Base-by-base conservation (phyloP, 1,140 invertebrate genomes). In the Yoshiicerus persimilis region DNA sequence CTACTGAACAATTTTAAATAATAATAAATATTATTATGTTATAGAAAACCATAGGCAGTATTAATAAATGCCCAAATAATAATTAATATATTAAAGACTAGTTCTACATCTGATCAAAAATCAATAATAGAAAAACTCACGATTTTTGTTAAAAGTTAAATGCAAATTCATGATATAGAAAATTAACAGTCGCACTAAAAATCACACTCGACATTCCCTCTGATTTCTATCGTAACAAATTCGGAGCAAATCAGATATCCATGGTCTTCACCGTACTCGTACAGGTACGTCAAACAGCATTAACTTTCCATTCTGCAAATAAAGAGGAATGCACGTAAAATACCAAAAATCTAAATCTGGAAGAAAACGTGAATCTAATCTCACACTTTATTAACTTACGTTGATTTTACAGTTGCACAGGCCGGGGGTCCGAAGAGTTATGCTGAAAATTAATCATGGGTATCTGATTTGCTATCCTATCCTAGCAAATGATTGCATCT, bases 391-490 rank as follows among this genome's bases (percentile, higher is more conserved):
- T n/a, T 64, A 88, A 32, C 47, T 66, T 34, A 70, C 36, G 13
- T 75, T 30, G 30, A 80, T 11, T n/a, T 86, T 56, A 88, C 20
- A 86, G 66, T 85, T 38, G 88, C 5, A 86, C 85, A 30, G 88
- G 88, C 16, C 23, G 16, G 27, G 66, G 30, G 23, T 66, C 13
- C 30, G 83, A 41, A 64, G 77, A 77, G 47, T 85, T 30, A 80
- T 38, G 70, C 30, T 88, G 64, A 85, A 90, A 75, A 25, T 84
- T 86, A 34, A 90, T 88, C 90, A 90, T 89, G 84, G 90, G 84
- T 88, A 90, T 90, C 88, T 90, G 88, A 88, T 90, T 90, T 90
- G 90, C 90, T 86, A 89, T 80, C 75, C 86, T 89, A 39, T 84
- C 88, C 90, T 90, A 90, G 90, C 90, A 90, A 70, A 89, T 36